Percentiles rank a stretch among this genome's conserved stretches.
phyloP scores from a whole-genome alignment of 2,888 invertebrate species.

The Odontomyia ornata region DNA sequence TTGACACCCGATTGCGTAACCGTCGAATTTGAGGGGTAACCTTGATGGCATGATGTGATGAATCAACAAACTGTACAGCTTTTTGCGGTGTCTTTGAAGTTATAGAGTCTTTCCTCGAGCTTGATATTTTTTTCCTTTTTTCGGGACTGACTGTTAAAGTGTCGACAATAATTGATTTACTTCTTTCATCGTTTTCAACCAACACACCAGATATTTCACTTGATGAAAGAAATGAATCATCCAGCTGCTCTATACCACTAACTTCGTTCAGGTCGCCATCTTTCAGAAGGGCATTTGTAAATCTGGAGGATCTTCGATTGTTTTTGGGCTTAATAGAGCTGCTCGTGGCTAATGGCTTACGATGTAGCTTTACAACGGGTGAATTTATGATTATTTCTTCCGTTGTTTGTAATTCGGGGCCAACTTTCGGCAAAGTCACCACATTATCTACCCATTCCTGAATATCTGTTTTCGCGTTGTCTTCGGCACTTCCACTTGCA shows the following conservation, averaged over 20 bases:
- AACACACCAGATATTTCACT: background rate
- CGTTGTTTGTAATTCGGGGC: background rate
- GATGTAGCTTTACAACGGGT: background rate
- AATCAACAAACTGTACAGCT: background rate
- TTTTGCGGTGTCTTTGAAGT: background rate
- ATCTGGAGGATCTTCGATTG: background rate
- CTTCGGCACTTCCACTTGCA: conserved; percentile 48
- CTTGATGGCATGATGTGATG: background rate
- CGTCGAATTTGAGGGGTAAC: conserved; percentile 11
- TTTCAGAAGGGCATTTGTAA: background rate
- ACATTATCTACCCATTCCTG: conserved; percentile 55
- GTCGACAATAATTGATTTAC: background rate
- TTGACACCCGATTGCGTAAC: background rate
- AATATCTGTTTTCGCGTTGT: conserved; percentile 51
- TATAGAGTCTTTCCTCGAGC: too few relatives aligned
- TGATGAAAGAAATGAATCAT: conserved; percentile 1
- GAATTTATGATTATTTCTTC: background rate
- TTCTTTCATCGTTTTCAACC: background rate
- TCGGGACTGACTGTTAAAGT: background rate
- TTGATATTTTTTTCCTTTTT: background rate
- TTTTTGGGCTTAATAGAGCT: conserved; percentile 25
- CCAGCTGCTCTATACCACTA: conserved; percentile 31
- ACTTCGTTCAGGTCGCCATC: conserved; percentile 5
- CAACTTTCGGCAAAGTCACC: background rate
- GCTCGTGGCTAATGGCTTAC: conserved; percentile 25